Base-by-base conservation (phyloP, 2,797 vertebrate species). In the Benthosema pterotum region DNA sequence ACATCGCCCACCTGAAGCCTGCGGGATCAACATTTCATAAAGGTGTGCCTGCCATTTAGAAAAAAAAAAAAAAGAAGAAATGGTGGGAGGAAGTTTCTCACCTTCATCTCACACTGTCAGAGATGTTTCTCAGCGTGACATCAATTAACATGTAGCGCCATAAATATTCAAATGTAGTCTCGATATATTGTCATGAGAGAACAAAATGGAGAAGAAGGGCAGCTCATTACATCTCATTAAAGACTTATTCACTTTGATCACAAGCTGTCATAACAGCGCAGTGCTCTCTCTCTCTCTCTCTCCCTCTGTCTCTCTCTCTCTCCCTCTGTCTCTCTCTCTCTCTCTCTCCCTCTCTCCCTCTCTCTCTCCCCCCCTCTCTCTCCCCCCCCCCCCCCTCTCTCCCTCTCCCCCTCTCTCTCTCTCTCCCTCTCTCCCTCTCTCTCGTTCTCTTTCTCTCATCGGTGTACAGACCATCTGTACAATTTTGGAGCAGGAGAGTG, bases 241-340 rank as follows among this genome's bases (percentile, higher is more conserved):
- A 75, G 78, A 84, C 74, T 85, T 78, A 75, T 84, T 85, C 65
- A 79, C 86, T 90, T 88, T 90, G 85, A 88, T 89, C 83, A 74
- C 73, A 68, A 79, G 75, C 84, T 87, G 84, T 82, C 87, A 79
- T 82, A 74, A 79, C 68, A 68, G 59, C 60, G 73, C n/a, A n/a
- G n/a, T n/a, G n/a, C n/a, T n/a, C n/a, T n/a, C n/a, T 77, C 14
- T 28, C 57, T 2, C 25, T 17, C 62, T 25, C 49, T 25, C 13
- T 18, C 19, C 4, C 12, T 17, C n/a, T n/a, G n/a, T 4, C 18
- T 38, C 49, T 32, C 4, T 4, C 4, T 4, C 4, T 4, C 19
- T 4, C 19, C 19, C 19, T 22, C 19, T 22, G 19, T 4, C 75
- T 68, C 72, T 45, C 66, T 8, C 70, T 59, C 32, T 25, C 38